Evolutionary conservation across 2,113 vertebrate genomes (phyloP).

Genomic region (Hippocampus comes): DNA sequence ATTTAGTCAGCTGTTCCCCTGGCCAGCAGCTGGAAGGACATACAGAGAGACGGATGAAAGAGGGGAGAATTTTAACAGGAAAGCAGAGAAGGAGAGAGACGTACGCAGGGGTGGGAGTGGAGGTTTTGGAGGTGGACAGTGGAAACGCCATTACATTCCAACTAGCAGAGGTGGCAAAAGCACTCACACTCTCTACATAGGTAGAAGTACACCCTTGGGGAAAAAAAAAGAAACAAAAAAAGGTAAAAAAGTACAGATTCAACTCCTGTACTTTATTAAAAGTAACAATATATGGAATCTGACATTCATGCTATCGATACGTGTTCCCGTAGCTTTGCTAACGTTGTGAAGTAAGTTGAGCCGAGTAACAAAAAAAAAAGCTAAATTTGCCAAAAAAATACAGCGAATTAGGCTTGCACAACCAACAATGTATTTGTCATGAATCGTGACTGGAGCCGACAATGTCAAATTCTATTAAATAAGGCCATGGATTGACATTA

Average conservation of each 20-base stretch:
- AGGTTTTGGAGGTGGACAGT: conserved; percentile 64
- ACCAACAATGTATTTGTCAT: background rate
- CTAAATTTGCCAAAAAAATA: background rate
- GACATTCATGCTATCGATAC: background rate
- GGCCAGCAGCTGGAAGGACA: conserved; percentile 65
- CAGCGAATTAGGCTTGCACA: background rate
- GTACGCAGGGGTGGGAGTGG: conserved; percentile 31
- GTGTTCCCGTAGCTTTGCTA: background rate
- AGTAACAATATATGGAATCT: too few relatives aligned
- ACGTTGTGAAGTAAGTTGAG: background rate
- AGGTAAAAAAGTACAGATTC: too few relatives aligned
- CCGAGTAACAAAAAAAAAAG: background rate
- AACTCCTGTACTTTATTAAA: too few relatives aligned
- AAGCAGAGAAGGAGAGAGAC: conserved; percentile 45
- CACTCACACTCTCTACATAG: background rate
- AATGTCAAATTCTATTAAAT: background rate
- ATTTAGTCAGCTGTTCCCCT: conserved; percentile 74
- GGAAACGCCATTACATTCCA: conserved; percentile 72
- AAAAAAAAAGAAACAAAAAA: too few relatives aligned
- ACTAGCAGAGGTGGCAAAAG: conserved; percentile 25
- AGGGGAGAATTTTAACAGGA: conserved; percentile 37
- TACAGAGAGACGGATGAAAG: conserved; percentile 34
- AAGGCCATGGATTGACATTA: background rate
- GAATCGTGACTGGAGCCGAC: background rate
- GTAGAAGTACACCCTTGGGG: too few relatives aligned